Conservation (phyloP, 2,113 vertebrate species). For the Labrus mixtus region DNA sequence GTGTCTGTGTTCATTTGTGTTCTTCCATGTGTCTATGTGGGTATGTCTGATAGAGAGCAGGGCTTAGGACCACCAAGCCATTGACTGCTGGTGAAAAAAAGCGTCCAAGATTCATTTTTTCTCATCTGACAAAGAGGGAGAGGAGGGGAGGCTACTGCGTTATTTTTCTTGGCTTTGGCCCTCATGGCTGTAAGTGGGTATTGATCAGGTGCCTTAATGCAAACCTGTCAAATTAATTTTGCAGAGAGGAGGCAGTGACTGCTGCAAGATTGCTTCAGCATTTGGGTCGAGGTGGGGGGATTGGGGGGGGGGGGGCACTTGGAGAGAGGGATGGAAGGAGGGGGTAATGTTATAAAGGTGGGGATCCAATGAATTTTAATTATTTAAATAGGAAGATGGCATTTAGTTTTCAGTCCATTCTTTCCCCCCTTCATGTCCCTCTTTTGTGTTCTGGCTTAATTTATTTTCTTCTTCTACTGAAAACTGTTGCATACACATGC, state of each 20-base stretch:
- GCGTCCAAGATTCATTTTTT: constrained; percentile 99
- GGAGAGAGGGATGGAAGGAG: constrained; percentile 79
- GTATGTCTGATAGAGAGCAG: constrained; percentile 91
- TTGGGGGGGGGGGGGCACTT: constrained; percentile 83
- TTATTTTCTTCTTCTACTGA: not conserved
- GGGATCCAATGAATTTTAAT: constrained; percentile 97
- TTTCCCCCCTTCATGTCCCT: constrained; percentile 24
- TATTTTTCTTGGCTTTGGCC: constrained; percentile 99
- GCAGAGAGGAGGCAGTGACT: constrained; percentile 96
- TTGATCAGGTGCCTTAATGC: constrained; percentile 99
- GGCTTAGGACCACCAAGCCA: constrained; percentile 86
- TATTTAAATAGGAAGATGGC: constrained; percentile 91
- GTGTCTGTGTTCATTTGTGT: constrained; percentile 61
- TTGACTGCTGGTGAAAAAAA: constrained; percentile 76
- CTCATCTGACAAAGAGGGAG: constrained; percentile 89
- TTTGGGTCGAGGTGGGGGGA: constrained; percentile 83
- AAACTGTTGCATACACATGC: not conserved
- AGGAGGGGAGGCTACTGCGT: constrained; percentile 88
- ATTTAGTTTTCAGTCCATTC: constrained; percentile 57
- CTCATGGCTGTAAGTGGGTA: constrained; percentile 99
- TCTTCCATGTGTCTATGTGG: constrained; percentile 44
- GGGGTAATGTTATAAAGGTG: constrained; percentile 77
- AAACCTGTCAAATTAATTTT: constrained; percentile 99
- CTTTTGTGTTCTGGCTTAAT: not conserved
- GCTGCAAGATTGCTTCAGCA: constrained; percentile 96